Base-by-base conservation (phyloP, 2,888 invertebrate species). In the Drosophila melanosoma region DNA sequence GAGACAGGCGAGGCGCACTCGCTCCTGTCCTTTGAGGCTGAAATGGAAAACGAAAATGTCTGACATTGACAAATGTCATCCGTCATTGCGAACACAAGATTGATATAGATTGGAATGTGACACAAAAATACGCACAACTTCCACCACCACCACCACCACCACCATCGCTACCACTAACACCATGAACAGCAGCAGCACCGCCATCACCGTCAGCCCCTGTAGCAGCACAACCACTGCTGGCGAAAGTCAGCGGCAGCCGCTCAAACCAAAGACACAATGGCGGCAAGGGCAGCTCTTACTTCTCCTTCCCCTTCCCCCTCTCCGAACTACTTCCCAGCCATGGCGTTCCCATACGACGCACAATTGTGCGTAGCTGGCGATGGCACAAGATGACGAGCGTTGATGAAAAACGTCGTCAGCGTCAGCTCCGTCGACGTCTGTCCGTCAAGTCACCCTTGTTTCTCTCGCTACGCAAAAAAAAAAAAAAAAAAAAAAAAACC, bases 91-190 rank as follows among this genome's bases (percentile, higher is more conserved):
- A 93, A 93, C 93, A 93, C 88, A 93, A 93, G 93, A 93, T 93
- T 93, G 93, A 93, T 93, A 92, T 93, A 92, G 93, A 93, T 93
- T 93, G 93, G 92, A 93, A 92, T 92, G 92, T 93, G 93, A 93
- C 93, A 92, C 88, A 93, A 91, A 92, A 91, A 91, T 86, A 90
- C 90, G 84, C 90, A 90, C 86, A 82, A 91, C 79, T 78, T 76
- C 82, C 82, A 83, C 78, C 72, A 74, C 67, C 77, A 63, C n/a
- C n/a, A n/a, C n/a, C n/a, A 54, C 20, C 65, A 63, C 35, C 53
- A 66, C 62, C 78, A 52, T 65, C 69, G 52, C 63, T 64, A 32
- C 29, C 69, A 51, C 12, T 54, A 54, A 35, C 54, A 54, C 54
- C 20, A 26, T 8, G 52, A 54, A 17, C 54, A 38, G 54, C 51